Conservation (phyloP, 2,797 vertebrate species). For the Aotus griseimembra region DNA sequence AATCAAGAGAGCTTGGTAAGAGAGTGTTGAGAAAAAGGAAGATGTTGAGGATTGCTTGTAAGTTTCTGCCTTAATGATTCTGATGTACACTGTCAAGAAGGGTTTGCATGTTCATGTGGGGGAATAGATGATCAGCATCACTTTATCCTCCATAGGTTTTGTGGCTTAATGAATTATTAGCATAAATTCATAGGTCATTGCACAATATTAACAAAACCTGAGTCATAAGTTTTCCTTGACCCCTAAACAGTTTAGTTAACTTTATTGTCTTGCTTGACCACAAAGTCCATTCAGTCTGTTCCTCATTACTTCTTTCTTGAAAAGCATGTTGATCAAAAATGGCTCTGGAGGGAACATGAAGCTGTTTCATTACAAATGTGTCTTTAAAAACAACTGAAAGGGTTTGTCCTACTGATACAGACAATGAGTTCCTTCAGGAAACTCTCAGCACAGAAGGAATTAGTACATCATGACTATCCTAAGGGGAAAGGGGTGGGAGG, state of each 20-base stretch:
- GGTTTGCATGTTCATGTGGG: neutral
- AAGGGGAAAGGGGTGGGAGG: neutral
- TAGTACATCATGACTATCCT: neutral
- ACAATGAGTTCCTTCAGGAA: neutral
- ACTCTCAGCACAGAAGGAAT: neutral
- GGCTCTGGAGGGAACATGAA: neutral
- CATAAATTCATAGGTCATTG: neutral
- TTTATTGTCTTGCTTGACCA: neutral
- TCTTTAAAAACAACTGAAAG: neutral
- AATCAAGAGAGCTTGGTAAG: neutral
- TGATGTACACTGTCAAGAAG: neutral
- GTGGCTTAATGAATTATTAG: neutral
- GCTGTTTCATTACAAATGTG: neutral
- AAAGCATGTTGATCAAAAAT: neutral
- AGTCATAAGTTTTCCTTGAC: neutral
- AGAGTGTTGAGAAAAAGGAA: neutral
- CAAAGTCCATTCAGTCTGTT: neutral
- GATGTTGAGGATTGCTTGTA: neutral
- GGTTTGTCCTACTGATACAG: neutral
- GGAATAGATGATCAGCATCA: neutral
- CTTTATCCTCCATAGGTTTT: neutral
- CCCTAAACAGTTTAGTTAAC: neutral
- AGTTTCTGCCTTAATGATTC: neutral
- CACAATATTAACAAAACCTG: neutral
- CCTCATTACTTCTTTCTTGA: neutral